These are phyloP conservation scores for Leucoma salicis DNA, from an alignment of 2,888 invertebrate genomes.

Conservation along the genomic window DNA sequence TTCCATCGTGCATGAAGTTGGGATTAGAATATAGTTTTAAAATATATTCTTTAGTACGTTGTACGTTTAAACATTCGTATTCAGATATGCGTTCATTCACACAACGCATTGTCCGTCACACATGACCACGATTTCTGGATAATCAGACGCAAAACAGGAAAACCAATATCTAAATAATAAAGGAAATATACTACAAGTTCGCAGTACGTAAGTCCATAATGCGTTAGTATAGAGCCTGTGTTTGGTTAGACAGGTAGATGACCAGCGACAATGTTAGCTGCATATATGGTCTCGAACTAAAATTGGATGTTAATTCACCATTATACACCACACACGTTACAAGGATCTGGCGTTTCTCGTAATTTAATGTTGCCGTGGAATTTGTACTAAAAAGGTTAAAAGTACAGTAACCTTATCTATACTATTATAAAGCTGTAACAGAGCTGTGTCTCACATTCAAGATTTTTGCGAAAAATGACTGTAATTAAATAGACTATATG, in stretches of 20 bases:
- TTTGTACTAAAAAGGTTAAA: too few relatives aligned
- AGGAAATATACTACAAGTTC: slow-evolving; percentile 12
- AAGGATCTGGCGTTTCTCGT: slow-evolving; percentile 11
- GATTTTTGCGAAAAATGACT: too few relatives aligned
- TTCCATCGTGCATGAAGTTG: too few relatives aligned
- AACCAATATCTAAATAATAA: slow-evolving; percentile 19
- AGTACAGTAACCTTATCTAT: too few relatives aligned
- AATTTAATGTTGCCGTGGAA: too few relatives aligned
- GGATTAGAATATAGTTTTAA: too few relatives aligned
- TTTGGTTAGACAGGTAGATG: slow-evolving; percentile 43
- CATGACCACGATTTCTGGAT: slow-evolving; percentile 11
- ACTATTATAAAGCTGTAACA: too few relatives aligned
- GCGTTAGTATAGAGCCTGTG: slow-evolving; percentile 28
- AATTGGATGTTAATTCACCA: slow-evolving; percentile 28
- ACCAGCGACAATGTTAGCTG: slow-evolving; percentile 16
- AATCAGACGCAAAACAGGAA: slow-evolving; percentile 24
- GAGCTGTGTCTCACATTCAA: too few relatives aligned
- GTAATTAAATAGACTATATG: too few relatives aligned
- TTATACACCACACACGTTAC: slow-evolving; percentile 13
- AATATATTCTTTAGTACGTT: too few relatives aligned
- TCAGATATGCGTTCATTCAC: background rate
- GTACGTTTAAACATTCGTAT: too few relatives aligned
- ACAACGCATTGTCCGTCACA: background rate
- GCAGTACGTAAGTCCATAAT: slow-evolving; percentile 17
- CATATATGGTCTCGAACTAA: slow-evolving; percentile 28